Conservation (phyloP, 1,140 invertebrate genomes). For the Muscidifurax raptorellus region DNA sequence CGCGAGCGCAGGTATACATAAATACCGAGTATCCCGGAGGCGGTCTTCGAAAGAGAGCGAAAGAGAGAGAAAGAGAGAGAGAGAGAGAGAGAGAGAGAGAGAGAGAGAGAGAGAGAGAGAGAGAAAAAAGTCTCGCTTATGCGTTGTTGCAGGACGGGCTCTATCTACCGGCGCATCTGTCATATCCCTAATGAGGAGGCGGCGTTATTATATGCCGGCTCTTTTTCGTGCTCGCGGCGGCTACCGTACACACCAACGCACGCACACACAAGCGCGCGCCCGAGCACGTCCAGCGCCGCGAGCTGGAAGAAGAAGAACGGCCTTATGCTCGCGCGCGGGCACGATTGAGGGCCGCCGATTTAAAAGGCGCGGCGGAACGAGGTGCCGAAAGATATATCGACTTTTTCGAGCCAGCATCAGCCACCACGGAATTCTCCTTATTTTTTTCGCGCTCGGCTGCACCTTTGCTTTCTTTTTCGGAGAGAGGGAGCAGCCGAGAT, state of each 20-base stretch:
- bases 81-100: not conserved
- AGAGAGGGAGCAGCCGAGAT: conserved; percentile 27
- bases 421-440: not conserved
- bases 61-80: not conserved
- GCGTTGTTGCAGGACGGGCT: not conserved
- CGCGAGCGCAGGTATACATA: too few species aligned
- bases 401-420: conserved; percentile 17
- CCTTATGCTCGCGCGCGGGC: not conserved
- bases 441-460: not conserved
- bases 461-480: not conserved
- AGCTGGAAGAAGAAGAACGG: conserved; percentile 1
- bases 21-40: too few species aligned
- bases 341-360: conserved; percentile 42
- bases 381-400: conserved; percentile 55
- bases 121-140: not conserved
- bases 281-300: not conserved
- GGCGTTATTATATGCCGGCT: conserved; percentile 57
- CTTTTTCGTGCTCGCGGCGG: not conserved
- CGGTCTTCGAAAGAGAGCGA: too few species aligned
- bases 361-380: conserved; percentile 42
- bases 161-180: conserved; percentile 61
- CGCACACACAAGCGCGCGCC: too few species aligned
- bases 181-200: conserved; percentile 67
- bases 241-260: not conserved
- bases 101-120: too few species aligned